phyloP scores from a whole-genome alignment of 23 tunicate genomes.

The Ciona savignyi region DNA sequence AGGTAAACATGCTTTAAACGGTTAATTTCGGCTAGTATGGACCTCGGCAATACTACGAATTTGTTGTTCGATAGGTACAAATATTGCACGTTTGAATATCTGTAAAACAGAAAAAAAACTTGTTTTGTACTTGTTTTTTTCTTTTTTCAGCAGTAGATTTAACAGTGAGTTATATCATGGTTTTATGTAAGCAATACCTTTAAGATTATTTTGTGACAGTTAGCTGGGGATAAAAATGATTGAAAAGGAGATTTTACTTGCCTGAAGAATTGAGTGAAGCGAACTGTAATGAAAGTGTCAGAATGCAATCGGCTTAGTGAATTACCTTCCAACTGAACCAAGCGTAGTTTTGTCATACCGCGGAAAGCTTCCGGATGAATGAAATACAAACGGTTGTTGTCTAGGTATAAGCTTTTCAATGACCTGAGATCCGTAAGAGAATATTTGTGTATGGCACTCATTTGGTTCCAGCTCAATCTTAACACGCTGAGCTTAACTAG shows the following conservation, averaged over 20 bases:
- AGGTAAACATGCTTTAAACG: constrained; percentile 36
- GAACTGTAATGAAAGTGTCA: constrained; percentile 43
- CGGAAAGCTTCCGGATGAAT: constrained; percentile 49
- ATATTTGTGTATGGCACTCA: constrained; percentile 12
- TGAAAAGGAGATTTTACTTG: not conserved
- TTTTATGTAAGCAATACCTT: too few species aligned
- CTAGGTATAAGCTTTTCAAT: constrained; percentile 33
- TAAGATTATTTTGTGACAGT: not conserved
- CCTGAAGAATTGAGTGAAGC: constrained; percentile 35
- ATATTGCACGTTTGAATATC: constrained; percentile 42
- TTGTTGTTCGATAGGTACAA: constrained; percentile 47
- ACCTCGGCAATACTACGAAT: constrained; percentile 22
- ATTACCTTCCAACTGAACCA: constrained; percentile 59
- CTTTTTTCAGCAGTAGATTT: too few species aligned
- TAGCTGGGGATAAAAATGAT: not conserved
- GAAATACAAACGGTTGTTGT: constrained; percentile 48
- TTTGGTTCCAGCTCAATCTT: constrained; percentile 36
- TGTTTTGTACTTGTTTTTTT: too few species aligned
- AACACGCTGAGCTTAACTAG: constrained; percentile 16
- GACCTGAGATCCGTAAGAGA: constrained; percentile 6
- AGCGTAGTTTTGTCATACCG: constrained; percentile 28
- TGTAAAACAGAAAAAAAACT: too few species aligned
- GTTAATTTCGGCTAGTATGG: constrained; percentile 16
- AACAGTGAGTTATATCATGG: too few species aligned
- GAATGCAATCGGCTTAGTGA: constrained; percentile 22